Evolutionary conservation across 2,113 vertebrate species (phyloP).

Genomic region (Dryoscopus gambensis): DNA sequence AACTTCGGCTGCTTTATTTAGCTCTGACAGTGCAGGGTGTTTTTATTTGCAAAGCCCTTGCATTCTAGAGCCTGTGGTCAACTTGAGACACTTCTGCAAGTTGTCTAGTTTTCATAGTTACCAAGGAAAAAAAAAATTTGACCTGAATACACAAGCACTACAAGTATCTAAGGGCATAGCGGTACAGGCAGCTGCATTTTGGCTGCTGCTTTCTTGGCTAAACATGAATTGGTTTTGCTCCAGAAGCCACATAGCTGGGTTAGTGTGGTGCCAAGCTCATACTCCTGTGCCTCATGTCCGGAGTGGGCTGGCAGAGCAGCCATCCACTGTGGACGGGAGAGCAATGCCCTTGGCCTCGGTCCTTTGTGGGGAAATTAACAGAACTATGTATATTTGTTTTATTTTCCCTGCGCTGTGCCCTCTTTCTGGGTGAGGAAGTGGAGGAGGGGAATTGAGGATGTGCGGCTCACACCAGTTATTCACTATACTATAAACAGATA

Average conservation of each 20-base stretch:
- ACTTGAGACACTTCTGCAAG: background rate
- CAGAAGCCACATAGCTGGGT: conserved; percentile 34
- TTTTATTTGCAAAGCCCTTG: background rate
- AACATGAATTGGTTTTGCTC: background rate
- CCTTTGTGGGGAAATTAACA: background rate
- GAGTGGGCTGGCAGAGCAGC: background rate
- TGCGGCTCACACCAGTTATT: background rate
- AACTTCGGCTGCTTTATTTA: background rate
- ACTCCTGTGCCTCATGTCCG: background rate
- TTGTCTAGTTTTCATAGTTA: background rate
- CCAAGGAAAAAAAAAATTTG: background rate
- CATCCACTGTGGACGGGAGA: accelerated
- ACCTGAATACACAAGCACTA: background rate
- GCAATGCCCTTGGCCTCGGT: background rate
- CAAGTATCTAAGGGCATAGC: background rate
- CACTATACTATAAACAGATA: background rate
- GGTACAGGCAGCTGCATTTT: conserved; percentile 21
- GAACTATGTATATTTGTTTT: background rate
- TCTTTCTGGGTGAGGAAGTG: background rate
- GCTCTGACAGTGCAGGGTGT: background rate
- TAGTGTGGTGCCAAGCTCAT: background rate
- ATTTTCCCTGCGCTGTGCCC: background rate
- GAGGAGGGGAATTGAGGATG: background rate
- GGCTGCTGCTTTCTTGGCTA: conserved; percentile 18
- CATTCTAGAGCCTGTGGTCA: background rate